phyloP scores from a whole-genome alignment of 37 sponge, comb jelly and placozoan genomes.

The Bolinopsis microptera region DNA sequence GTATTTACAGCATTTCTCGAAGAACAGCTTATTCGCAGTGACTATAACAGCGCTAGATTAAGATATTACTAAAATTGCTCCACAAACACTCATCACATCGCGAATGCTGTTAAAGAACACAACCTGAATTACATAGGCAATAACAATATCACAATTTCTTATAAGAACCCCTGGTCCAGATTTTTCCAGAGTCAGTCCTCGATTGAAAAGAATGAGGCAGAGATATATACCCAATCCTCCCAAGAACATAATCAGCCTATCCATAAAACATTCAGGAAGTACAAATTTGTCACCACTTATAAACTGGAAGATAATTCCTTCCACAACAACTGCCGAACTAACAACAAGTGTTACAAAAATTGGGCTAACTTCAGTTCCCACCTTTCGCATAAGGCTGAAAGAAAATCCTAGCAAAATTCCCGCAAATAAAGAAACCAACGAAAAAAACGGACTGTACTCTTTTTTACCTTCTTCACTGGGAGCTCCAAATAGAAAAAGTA shows the following conservation, averaged over 20 bases:
- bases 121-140: constrained; percentile 20
- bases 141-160: constrained; percentile 43
- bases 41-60: neutral
- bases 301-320: neutral
- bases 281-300: neutral
- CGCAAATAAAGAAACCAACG: neutral
- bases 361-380: constrained; percentile 26
- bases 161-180: constrained; percentile 35
- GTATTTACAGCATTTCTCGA: neutral
- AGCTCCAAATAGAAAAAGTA: constrained; percentile 3
- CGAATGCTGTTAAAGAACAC: neutral
- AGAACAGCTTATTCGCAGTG: neutral
- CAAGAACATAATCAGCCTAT: neutral
- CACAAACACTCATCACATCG: neutral
- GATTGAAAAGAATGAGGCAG: neutral
- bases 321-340: neutral
- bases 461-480: neutral
- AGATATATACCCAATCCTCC: neutral
- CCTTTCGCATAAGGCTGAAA: constrained; percentile 15
- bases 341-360: neutral
- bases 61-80: neutral
- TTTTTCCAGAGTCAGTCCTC: constrained; percentile 41
- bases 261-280: neutral
- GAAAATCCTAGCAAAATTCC: neutral
- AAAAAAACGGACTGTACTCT: neutral